phyloP scores from a whole-genome alignment of 2,888 invertebrate species.

The Autographa gamma region DNA sequence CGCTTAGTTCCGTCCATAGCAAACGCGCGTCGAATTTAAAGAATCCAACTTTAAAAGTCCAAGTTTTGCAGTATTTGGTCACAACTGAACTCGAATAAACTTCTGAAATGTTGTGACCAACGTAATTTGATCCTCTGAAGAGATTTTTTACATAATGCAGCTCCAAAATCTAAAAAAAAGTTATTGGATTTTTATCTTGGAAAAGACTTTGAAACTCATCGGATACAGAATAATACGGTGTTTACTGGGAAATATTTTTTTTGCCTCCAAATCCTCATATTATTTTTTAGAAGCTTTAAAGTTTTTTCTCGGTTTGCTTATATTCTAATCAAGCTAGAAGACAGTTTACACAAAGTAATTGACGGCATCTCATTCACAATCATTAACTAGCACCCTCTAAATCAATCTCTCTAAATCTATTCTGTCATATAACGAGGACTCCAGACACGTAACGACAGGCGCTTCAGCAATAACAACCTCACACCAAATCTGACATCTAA shows the following conservation, averaged over 20 bases:
- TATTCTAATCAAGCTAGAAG: not conserved
- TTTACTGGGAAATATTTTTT: too few relatives aligned
- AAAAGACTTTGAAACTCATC: too few relatives aligned
- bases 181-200: too few relatives aligned
- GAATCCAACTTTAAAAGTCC: not conserved
- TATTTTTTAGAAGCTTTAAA: too few relatives aligned
- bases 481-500: conserved; percentile 1
- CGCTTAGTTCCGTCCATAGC: not conserved
- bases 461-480: not conserved
- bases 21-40: not conserved
- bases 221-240: too few relatives aligned
- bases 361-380: not conserved
- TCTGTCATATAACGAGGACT: not conserved
- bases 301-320: too few relatives aligned
- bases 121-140: too few relatives aligned
- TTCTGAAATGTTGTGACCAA: not conserved
- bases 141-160: too few relatives aligned
- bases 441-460: not conserved
- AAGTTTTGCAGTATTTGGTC: not conserved
- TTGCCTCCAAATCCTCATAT: too few relatives aligned
- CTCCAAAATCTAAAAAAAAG: too few relatives aligned
- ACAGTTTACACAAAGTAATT: not conserved
- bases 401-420: not conserved
- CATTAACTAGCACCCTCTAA: not conserved
- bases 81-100: not conserved